A percentile compares a stretch with the other conserved stretches of the same genome.
Conservation (phyloP, 2,113 vertebrate genomes). For the Syrmaticus mikado region DNA sequence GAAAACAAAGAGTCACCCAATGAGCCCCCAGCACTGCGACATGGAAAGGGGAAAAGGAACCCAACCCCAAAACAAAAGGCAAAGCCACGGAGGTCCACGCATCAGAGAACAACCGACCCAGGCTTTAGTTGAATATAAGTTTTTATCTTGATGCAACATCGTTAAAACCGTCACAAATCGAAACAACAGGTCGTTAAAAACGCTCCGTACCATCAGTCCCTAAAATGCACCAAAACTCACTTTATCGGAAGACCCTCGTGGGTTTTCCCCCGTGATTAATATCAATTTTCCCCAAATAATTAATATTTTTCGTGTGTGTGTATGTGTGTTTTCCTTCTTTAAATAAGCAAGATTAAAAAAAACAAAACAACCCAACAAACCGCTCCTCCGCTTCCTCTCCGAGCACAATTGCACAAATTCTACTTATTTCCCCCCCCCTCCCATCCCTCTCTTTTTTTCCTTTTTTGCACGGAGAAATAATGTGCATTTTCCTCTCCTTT, state of each 20-base stretch:
- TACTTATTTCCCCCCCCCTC: neutral
- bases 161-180: slow-evolving; percentile 71
- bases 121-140: slow-evolving; percentile 58
- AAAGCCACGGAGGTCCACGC: neutral
- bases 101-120: slow-evolving; percentile 50
- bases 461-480: slow-evolving; percentile 12
- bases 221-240: slow-evolving; percentile 69
- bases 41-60: neutral
- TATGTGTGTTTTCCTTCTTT: neutral
- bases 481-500: slow-evolving; percentile 41
- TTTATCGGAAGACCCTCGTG: neutral
- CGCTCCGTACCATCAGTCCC: slow-evolving; percentile 57
- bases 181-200: slow-evolving; percentile 75
- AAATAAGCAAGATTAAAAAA: slow-evolving; percentile 34
- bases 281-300: neutral
- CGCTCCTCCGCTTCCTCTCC: neutral
- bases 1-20: neutral
- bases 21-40: neutral
- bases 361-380: neutral
- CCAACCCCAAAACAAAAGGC: neutral
- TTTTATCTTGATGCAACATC: slow-evolving; percentile 70
- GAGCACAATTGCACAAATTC: slow-evolving; percentile 1
- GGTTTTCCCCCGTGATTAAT: neutral
- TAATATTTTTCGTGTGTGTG: neutral
- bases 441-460: neutral